These are phyloP conservation scores for Hipparchia semele DNA, from an alignment of 2,888 invertebrate genomes.

Conservation along the genomic window DNA sequence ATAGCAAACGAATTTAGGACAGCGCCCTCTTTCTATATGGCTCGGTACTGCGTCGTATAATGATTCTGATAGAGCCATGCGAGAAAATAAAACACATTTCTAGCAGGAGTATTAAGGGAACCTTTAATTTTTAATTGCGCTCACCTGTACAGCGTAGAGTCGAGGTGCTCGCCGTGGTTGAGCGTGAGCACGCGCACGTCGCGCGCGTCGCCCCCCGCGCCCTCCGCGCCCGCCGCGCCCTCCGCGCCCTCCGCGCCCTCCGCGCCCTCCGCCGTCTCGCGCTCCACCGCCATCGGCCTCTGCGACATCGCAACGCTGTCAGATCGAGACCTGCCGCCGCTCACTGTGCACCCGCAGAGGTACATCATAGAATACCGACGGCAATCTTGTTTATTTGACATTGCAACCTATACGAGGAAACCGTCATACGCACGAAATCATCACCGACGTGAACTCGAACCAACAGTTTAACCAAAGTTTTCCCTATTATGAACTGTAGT, in stretches of 20 bases:
- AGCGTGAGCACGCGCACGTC: constrained; percentile 86
- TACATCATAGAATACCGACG: too few relatives aligned
- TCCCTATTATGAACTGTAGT: neutral
- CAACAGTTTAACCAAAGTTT: neutral
- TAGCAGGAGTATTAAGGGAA: too few relatives aligned
- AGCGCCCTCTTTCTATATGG: too few relatives aligned
- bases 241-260: too few relatives aligned
- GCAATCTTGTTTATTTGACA: neutral
- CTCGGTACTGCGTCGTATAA: too few relatives aligned
- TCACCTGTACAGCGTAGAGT: constrained; percentile 86
- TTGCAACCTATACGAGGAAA: neutral
- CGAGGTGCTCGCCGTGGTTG: constrained; percentile 89
- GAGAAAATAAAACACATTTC: too few relatives aligned
- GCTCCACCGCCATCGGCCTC: constrained; percentile 73
- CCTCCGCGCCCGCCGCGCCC: constrained; percentile 43
- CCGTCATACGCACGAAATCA: neutral
- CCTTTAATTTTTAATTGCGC: neutral
- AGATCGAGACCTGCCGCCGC: too few relatives aligned
- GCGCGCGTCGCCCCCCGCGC: constrained; percentile 42
- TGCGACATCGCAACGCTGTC: constrained; percentile 42
- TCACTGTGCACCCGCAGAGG: neutral
- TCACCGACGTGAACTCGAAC: neutral
- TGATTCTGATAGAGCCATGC: too few relatives aligned
- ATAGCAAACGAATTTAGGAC: too few relatives aligned
- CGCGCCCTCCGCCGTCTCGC: constrained; percentile 41